Conservation (phyloP, 2,113 vertebrate genomes). For the Loxodonta africana region DNA sequence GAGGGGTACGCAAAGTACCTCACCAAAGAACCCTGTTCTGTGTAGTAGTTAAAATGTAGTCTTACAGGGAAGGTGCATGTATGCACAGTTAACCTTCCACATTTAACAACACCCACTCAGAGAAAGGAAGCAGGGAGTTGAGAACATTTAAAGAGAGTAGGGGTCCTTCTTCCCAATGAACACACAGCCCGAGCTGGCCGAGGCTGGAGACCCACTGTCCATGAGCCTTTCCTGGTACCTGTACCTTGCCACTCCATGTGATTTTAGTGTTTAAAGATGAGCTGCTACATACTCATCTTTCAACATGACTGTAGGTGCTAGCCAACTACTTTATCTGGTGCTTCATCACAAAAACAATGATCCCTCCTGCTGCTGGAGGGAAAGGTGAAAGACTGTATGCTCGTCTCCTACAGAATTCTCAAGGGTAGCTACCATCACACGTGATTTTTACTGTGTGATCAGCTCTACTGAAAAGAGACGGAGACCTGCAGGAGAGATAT, state of each 20-base stretch:
- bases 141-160: not conserved
- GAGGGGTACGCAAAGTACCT: not conserved
- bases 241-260: not conserved
- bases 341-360: not conserved
- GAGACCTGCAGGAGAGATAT: not conserved
- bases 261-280: not conserved
- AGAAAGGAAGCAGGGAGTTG: not conserved
- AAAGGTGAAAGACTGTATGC: not conserved
- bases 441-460: fast-evolving
- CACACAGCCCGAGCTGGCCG: not conserved
- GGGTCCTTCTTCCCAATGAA: not conserved
- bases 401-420: not conserved
- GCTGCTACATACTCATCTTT: not conserved
- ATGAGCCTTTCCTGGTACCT: not conserved
- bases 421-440: not conserved
- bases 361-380: not conserved
- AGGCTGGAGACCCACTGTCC: not conserved
- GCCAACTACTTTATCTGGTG: not conserved
- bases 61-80: not conserved
- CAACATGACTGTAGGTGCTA: not conserved
- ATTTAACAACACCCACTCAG: not conserved
- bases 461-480: not conserved
- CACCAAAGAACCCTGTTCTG: not conserved
- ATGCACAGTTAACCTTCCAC: not conserved
- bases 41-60: not conserved